Conservation (phyloP, 2,113 vertebrate species). For the Phalacrocorax aristotelis region DNA sequence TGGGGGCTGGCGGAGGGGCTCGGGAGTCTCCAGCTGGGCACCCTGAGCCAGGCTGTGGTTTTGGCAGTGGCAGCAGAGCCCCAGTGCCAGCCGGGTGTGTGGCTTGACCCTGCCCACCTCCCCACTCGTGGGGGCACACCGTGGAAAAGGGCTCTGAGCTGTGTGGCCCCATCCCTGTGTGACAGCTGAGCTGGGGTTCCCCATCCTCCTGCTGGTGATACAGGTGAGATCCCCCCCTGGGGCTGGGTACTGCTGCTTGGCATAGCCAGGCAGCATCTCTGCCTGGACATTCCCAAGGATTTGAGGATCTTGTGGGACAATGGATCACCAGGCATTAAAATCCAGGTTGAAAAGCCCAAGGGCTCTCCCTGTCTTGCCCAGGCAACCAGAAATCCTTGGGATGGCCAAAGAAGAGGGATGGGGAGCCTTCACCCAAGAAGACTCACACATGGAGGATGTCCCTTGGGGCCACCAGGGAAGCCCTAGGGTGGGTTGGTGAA, state of each 20-base stretch:
- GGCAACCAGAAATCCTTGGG: neutral
- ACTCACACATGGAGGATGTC: neutral
- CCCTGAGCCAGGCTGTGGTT: neutral
- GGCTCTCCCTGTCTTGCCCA: neutral
- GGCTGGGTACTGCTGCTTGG: fast-evolving
- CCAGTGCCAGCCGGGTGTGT: fast-evolving
- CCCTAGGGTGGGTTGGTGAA: neutral
- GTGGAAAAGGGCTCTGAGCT: neutral
- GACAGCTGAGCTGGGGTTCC: neutral
- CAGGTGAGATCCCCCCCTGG: fast-evolving
- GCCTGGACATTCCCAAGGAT: neutral
- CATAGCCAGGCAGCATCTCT: fast-evolving
- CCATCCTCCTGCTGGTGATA: neutral
- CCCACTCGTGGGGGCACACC: fast-evolving
- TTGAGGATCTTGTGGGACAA: neutral
- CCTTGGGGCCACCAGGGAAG: neutral
- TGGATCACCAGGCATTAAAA: neutral
- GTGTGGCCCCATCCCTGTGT: fast-evolving
- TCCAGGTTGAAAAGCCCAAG: neutral
- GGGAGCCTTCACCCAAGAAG: neutral
- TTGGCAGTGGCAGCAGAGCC: neutral
- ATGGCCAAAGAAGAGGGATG: neutral
- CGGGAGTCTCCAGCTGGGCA: neutral
- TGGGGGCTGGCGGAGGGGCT: neutral
- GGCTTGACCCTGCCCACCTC: fast-evolving